These are phyloP conservation scores for Clarias macrocephalus DNA, from an alignment of 2,113 vertebrate genomes.

Conservation along the genomic window DNA sequence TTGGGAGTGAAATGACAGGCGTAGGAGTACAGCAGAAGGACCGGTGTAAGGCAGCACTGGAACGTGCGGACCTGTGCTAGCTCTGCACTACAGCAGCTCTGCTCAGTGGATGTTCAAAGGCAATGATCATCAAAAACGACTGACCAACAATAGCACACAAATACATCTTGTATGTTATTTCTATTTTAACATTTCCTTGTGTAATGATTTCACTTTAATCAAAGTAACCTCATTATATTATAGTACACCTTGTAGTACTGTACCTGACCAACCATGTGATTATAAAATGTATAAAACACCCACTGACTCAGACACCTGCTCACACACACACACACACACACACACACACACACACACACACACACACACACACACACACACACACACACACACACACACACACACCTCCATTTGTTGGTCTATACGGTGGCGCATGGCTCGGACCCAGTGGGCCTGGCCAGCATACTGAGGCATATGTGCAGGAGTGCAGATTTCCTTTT, in stretches of 20 bases:
- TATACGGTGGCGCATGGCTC: constrained; percentile 67
- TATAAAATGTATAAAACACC: neutral
- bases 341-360: constrained; percentile 71
- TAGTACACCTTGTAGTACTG: neutral
- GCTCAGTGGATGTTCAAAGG: neutral
- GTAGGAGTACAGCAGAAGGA: constrained; percentile 12
- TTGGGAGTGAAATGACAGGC: neutral
- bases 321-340: constrained; percentile 61
- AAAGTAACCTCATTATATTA: neutral
- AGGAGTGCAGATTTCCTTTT: constrained; percentile 43
- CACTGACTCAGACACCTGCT: constrained; percentile 16
- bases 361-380: constrained; percentile 64
- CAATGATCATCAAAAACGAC: neutral
- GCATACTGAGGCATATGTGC: constrained; percentile 72
- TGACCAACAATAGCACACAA: neutral
- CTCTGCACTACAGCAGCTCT: too few species aligned
- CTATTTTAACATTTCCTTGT: neutral
- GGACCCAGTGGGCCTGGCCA: constrained; percentile 69
- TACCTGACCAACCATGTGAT: constrained; percentile 17
- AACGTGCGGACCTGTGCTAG: neutral
- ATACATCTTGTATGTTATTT: neutral
- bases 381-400: constrained; percentile 15
- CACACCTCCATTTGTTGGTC: constrained; percentile 75
- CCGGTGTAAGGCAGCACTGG: neutral
- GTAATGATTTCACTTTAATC: neutral